These are phyloP conservation scores for Oncorhynchus kisutch DNA, from an alignment of 2,113 vertebrate genomes.

Conservation along the genomic window DNA sequence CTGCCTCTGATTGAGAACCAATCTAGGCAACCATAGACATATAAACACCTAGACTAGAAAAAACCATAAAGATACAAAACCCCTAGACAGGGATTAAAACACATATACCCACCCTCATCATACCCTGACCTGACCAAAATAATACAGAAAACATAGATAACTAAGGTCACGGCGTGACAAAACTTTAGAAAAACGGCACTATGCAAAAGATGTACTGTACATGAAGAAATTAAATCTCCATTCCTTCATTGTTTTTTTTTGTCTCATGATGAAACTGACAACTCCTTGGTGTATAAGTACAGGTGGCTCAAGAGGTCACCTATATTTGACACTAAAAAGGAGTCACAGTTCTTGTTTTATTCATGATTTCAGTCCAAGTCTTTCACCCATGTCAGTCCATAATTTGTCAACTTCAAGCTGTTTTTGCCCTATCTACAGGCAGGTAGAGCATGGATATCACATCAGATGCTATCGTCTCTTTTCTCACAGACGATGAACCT, in stretches of 20 bases:
- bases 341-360: background rate
- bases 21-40: no score
- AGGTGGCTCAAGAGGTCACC: background rate
- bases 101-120: no score
- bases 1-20: no score
- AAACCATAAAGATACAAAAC: no score
- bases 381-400: conserved; percentile 1
- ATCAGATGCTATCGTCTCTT: conserved; percentile 46
- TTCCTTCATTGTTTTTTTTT: conserved; percentile 34
- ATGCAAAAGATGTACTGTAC: no score
- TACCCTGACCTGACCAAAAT: no score
- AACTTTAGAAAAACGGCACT: no score
- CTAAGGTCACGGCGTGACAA: no score
- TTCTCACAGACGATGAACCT: conserved; percentile 33
- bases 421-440: conserved; percentile 19
- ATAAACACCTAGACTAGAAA: no score
- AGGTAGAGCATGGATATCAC: conserved; percentile 24
- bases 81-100: no score
- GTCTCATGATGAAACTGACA: conserved; percentile 11
- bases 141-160: no score
- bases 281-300: background rate
- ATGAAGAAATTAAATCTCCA: no score
- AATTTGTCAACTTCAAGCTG: background rate
- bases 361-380: conserved; percentile 18
- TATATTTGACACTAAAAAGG: conserved; percentile 15